Evolutionary conservation across 2,113 vertebrate genomes (phyloP).

Genomic region (Piaya cayana): DNA sequence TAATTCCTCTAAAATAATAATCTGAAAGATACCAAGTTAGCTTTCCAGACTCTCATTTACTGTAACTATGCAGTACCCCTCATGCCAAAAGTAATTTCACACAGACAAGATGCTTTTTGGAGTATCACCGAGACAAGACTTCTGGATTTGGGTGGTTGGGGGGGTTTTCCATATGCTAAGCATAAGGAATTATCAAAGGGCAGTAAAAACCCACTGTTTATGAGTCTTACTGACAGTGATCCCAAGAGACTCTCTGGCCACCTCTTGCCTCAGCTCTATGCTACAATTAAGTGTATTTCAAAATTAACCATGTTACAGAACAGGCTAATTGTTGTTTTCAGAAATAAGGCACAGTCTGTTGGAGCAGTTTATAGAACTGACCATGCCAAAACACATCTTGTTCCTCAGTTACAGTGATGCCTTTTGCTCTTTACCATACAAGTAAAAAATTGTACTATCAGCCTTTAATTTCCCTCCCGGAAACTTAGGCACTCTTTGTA

Average conservation of each 20-base stretch:
- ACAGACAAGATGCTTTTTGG: not conserved
- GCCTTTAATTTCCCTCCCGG: not conserved
- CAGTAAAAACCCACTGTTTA: not conserved
- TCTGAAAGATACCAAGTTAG: constrained; percentile 31
- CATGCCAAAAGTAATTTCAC: constrained; percentile 12
- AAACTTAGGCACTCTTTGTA: not conserved
- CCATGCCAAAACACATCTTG: not conserved
- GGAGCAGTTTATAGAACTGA: not conserved
- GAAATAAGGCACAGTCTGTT: not conserved
- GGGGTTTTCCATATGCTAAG: no score
- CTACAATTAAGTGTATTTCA: not conserved
- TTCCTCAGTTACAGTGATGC: not conserved
- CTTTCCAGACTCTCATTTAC: constrained; percentile 24
- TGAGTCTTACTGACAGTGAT: not conserved
- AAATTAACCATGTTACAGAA: not conserved
- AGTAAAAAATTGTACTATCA: not conserved
- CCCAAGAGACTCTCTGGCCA: not conserved
- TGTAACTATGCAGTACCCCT: not conserved
- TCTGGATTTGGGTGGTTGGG: not conserved
- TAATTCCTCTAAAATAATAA: constrained; percentile 43
- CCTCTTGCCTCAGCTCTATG: not conserved
- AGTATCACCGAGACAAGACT: not conserved
- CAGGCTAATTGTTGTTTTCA: not conserved
- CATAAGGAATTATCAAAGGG: not conserved
- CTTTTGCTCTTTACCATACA: not conserved